Percentiles rank a stretch among this genome's conserved stretches.
Conservation (phyloP, 2,797 vertebrate species). For the Artibeus jamaicensis region DNA sequence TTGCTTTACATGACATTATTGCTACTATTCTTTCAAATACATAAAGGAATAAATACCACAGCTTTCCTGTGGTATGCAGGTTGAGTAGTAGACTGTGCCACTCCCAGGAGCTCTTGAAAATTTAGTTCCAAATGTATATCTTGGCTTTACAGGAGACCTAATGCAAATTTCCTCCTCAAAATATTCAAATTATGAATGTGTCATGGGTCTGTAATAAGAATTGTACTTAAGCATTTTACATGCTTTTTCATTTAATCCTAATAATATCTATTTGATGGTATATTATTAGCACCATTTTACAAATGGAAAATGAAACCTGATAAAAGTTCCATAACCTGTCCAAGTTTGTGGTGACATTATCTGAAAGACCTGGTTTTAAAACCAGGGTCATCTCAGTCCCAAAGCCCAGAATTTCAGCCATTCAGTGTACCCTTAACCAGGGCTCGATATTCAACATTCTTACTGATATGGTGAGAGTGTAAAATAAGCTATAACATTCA, state of each 20-base stretch:
- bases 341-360: neutral
- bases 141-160: neutral
- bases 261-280: neutral
- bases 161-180: neutral
- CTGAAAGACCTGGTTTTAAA: neutral
- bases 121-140: neutral
- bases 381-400: neutral
- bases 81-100: neutral
- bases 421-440: neutral
- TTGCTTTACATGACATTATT: neutral
- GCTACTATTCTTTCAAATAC: neutral
- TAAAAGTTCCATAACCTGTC: neutral
- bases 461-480: neutral
- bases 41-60: neutral
- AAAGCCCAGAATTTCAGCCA: neutral
- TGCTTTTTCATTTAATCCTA: neutral
- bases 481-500: neutral
- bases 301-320: neutral
- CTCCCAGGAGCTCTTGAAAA: neutral
- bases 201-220: neutral
- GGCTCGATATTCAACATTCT: neutral
- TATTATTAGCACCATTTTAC: neutral
- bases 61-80: neutral
- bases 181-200: neutral
- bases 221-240: neutral